phyloP scores from a whole-genome alignment of 2,113 vertebrate genomes.

The Notothenia rossii region DNA sequence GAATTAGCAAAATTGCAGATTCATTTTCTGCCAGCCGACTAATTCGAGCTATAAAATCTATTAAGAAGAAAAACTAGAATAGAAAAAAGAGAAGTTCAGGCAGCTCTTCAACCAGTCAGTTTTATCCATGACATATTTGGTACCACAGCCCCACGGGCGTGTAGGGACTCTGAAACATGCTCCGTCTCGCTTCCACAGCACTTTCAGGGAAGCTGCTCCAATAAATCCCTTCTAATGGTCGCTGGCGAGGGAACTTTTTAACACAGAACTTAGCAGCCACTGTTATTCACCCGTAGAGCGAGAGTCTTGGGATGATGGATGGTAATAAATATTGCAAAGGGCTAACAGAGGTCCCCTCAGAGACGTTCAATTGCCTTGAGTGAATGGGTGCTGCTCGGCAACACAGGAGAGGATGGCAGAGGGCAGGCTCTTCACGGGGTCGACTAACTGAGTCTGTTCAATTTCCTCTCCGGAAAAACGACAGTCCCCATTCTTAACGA shows the following conservation, averaged over 20 bases:
- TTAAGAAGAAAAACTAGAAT: conserved; percentile 23
- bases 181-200: conserved; percentile 63
- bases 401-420: conserved; percentile 70
- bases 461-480: conserved; percentile 64
- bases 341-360: conserved; percentile 80
- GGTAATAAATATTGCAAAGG: conserved; percentile 81
- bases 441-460: conserved; percentile 67
- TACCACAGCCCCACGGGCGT: conserved; percentile 46
- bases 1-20: conserved; percentile 13
- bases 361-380: conserved; percentile 79
- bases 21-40: neutral
- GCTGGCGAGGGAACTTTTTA: conserved; percentile 76
- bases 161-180: conserved; percentile 55
- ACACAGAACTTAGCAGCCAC: conserved; percentile 75
- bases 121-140: conserved; percentile 61
- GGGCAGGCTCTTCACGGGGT: conserved; percentile 66
- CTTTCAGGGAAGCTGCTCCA: conserved; percentile 57
- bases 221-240: conserved; percentile 79
- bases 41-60: conserved; percentile 17
- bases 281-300: conserved; percentile 70
- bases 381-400: conserved; percentile 76
- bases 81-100: conserved; percentile 24
- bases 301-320: conserved; percentile 73
- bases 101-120: conserved; percentile 39
- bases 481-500: conserved; percentile 40